Percentiles rank a stretch among this genome's conserved stretches.
Evolutionary conservation across 2,888 invertebrate species (phyloP).

Genomic region (Gandaritis pyraliata): DNA sequence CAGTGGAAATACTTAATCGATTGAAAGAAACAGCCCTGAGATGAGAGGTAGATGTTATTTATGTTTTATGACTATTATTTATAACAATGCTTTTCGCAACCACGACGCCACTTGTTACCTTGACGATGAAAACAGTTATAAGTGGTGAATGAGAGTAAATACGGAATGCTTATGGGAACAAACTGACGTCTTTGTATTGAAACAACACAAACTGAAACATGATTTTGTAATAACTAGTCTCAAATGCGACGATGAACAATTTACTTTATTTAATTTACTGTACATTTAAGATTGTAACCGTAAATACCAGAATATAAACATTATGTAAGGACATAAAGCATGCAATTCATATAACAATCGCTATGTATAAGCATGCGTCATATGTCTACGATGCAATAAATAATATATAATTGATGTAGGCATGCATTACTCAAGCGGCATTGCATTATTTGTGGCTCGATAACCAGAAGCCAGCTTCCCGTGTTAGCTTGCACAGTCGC

Average conservation of each 20-base stretch:
- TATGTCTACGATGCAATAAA: slow-evolving; percentile 59
- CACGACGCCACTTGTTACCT: slow-evolving; percentile 42
- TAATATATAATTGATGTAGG: slow-evolving; percentile 50
- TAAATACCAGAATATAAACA: slow-evolving; percentile 24
- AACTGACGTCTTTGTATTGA: slow-evolving; percentile 40
- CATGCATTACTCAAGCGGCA: slow-evolving; percentile 61
- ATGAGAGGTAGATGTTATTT: slow-evolving; percentile 79
- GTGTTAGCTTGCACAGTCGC: neutral
- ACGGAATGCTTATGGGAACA: slow-evolving; percentile 33
- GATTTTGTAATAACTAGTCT: too few species aligned
- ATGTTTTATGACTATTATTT: slow-evolving; percentile 43
- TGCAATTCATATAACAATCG: slow-evolving; percentile 62
- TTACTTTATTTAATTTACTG: too few species aligned
- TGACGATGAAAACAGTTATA: slow-evolving; percentile 26
- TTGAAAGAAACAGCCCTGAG: slow-evolving; percentile 46
- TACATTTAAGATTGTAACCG: neutral
- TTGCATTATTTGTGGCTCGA: slow-evolving; percentile 76
- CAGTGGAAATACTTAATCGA: slow-evolving; percentile 25
- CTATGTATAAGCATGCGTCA: slow-evolving; percentile 58
- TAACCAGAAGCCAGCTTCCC: slow-evolving; percentile 4
- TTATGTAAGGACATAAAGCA: slow-evolving; percentile 62
- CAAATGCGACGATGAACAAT: neutral
- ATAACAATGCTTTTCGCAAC: slow-evolving; percentile 26
- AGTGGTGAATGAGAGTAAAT: slow-evolving; percentile 18
- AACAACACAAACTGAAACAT: neutral